A percentile compares a stretch with the other conserved stretches of the same genome.
These are phyloP conservation scores for Ctenopoma kingsleyae DNA, from an alignment of 2,797 vertebrate species.

Conservation along the genomic window DNA sequence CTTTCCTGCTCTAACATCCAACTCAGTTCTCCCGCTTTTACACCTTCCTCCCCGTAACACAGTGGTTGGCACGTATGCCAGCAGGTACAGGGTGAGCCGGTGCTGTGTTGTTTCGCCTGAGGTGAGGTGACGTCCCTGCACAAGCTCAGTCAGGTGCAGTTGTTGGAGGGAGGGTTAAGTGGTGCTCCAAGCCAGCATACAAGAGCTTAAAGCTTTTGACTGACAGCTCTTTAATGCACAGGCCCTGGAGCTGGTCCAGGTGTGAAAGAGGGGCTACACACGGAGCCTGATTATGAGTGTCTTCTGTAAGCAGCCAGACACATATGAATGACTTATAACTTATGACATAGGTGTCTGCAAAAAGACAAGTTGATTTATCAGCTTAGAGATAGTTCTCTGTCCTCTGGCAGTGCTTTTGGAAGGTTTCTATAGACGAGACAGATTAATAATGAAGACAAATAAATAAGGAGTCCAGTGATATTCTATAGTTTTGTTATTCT, in stretches of 20 bases:
- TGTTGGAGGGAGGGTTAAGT: conserved; percentile 61
- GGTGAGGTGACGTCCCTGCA: conserved; percentile 50
- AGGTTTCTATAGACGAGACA: not conserved
- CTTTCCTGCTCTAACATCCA: conserved; percentile 54
- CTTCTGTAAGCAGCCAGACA: conserved; percentile 32
- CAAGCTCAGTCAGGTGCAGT: conserved; percentile 70
- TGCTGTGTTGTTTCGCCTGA: conserved; percentile 47
- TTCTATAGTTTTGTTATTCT: not conserved
- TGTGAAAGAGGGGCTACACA: conserved; percentile 53
- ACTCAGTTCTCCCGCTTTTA: conserved; percentile 12
- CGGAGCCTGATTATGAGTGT: conserved; percentile 50
- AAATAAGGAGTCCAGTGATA: conserved; percentile 5
- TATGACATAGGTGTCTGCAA: conserved; percentile 33
- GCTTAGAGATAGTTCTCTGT: conserved; percentile 13
- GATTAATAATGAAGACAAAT: not conserved
- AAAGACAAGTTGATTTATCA: conserved; percentile 50
- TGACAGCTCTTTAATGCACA: conserved; percentile 72
- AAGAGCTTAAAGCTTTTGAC: conserved; percentile 71
- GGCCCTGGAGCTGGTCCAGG: conserved; percentile 76
- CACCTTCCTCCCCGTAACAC: not conserved
- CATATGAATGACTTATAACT: conserved; percentile 43
- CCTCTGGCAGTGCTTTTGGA: conserved; percentile 9
- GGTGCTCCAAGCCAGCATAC: conserved; percentile 65
- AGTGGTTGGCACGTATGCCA: conserved; percentile 38
- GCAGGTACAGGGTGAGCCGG: conserved; percentile 27